A percentile compares a stretch with the other conserved stretches of the same genome.
phyloP scores from a whole-genome alignment of 2,113 vertebrate genomes.

The Carassius auratus region DNA sequence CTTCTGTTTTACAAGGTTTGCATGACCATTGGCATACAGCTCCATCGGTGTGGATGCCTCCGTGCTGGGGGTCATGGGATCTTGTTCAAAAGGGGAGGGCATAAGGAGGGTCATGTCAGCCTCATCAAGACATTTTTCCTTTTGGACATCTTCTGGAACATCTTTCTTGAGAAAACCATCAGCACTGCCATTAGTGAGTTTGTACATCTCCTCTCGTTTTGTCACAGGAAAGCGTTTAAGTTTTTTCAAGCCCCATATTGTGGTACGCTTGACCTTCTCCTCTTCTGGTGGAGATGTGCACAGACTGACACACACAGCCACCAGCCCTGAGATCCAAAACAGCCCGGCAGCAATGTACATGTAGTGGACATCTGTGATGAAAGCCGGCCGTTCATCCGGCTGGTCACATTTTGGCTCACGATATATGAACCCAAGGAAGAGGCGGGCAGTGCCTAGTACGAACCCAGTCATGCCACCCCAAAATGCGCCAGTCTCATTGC shows the following conservation, averaged over 20 bases:
- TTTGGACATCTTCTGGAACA: slow-evolving; percentile 81
- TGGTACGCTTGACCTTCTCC: slow-evolving; percentile 85
- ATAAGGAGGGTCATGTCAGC: slow-evolving; percentile 85
- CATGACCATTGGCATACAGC: slow-evolving; percentile 78
- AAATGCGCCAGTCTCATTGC: slow-evolving; percentile 95
- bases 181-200: slow-evolving; percentile 76
- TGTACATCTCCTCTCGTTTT: slow-evolving; percentile 74
- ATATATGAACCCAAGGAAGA: slow-evolving; percentile 90
- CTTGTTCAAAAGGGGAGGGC: slow-evolving; percentile 74
- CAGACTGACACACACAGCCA: slow-evolving; percentile 88
- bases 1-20: slow-evolving; percentile 75
- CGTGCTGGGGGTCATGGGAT: slow-evolving; percentile 77
- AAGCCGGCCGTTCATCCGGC: slow-evolving; percentile 85
- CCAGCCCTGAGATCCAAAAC: slow-evolving; percentile 91
- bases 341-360: slow-evolving; percentile 93
- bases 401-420: slow-evolving; percentile 89
- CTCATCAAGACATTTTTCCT: slow-evolving; percentile 82
- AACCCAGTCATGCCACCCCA: slow-evolving; percentile 93
- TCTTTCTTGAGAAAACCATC: slow-evolving; percentile 72
- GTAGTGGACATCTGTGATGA: slow-evolving; percentile 89
- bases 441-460: slow-evolving; percentile 81
- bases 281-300: slow-evolving; percentile 86
- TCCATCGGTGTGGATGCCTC: slow-evolving; percentile 86
- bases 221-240: slow-evolving; percentile 62
- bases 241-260: slow-evolving; percentile 85